Conservation (phyloP, 2,113 vertebrate species). For the Labeo rohita region DNA sequence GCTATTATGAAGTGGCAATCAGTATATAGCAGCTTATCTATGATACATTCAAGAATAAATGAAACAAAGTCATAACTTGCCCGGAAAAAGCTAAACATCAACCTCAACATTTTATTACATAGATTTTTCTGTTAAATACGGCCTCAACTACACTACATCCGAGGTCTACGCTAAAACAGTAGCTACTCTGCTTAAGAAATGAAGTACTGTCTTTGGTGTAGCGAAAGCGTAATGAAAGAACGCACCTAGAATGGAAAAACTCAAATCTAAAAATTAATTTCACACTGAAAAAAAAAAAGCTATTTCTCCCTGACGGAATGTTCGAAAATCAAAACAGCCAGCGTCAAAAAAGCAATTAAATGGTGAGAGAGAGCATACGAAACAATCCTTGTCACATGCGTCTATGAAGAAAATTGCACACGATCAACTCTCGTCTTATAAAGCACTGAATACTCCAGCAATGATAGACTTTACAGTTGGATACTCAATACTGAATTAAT, state of each 20-base stretch:
- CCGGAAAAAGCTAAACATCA: conserved; percentile 88
- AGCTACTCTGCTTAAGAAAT: conserved; percentile 92
- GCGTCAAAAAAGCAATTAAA: conserved; percentile 82
- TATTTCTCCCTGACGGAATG: conserved; percentile 98
- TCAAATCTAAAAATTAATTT: conserved; percentile 49
- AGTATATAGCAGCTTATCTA: conserved; percentile 99
- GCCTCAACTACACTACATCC: conserved; percentile 84
- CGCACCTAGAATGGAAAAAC: conserved; percentile 56
- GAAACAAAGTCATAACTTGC: conserved; percentile 90
- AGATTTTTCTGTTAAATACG: conserved; percentile 80
- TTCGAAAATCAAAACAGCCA: conserved; percentile 91
- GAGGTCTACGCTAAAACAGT: conserved; percentile 89
- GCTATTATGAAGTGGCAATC: conserved; percentile 98
- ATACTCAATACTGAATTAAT: conserved; percentile 91
- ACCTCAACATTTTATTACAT: conserved; percentile 84
- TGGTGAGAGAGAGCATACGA: conserved; percentile 67
- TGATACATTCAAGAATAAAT: conserved; percentile 99
- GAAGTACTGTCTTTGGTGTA: conserved; percentile 99
- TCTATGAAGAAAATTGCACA: conserved; percentile 89
- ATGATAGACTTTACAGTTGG: conserved; percentile 72
- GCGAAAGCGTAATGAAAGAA: conserved; percentile 86
- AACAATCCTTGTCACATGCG: conserved; percentile 79
- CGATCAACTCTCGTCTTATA: conserved; percentile 85
- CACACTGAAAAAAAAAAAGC: conserved; percentile 48
- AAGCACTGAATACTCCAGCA: conserved; percentile 91